phyloP scores from a whole-genome alignment of 2,888 invertebrate species.

The Anoncus sp. region DNA sequence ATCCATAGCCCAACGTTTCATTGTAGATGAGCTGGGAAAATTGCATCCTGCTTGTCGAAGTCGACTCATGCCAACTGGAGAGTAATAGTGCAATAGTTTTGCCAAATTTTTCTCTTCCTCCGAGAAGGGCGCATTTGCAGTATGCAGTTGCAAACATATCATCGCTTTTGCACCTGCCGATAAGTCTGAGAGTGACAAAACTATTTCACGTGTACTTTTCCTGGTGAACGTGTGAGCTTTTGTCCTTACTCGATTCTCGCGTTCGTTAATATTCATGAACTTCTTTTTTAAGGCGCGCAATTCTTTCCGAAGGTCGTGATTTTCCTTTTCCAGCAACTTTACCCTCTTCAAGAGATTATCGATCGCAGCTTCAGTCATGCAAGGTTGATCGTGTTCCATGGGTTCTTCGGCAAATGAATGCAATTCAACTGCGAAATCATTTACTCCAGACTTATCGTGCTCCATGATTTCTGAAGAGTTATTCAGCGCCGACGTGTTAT shows the following conservation, averaged over 20 bases:
- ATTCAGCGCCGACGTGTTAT: neutral
- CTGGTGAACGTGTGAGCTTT: conserved; percentile 10
- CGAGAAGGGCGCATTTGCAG: conserved; percentile 21
- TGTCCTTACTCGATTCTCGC: conserved; percentile 2
- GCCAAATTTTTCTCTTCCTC: conserved; percentile 39
- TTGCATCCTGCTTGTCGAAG: conserved; percentile 39
- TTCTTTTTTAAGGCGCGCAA: conserved; percentile 17
- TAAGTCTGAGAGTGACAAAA: conserved; percentile 14
- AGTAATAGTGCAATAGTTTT: conserved; percentile 36
- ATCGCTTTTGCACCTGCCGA: conserved; percentile 26
- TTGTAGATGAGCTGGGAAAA: conserved; percentile 16
- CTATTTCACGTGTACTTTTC: conserved; percentile 6
- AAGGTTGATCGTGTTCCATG: conserved; percentile 22
- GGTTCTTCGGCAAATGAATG: neutral
- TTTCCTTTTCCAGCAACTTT: conserved; percentile 6
- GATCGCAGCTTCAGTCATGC: conserved; percentile 4
- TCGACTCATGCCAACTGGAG: conserved; percentile 27
- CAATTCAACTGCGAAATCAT: neutral
- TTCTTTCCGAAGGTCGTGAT: conserved; percentile 16
- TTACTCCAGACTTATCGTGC: conserved; percentile 16
- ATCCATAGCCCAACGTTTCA: conserved; percentile 29
- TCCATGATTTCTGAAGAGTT: conserved; percentile 11
- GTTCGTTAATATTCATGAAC: conserved; percentile 11
- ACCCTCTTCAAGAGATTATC: conserved; percentile 17
- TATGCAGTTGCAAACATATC: conserved; percentile 32